These are phyloP conservation scores for Diogma glabrata DNA, from an alignment of 2,888 invertebrate species.

Conservation along the genomic window DNA sequence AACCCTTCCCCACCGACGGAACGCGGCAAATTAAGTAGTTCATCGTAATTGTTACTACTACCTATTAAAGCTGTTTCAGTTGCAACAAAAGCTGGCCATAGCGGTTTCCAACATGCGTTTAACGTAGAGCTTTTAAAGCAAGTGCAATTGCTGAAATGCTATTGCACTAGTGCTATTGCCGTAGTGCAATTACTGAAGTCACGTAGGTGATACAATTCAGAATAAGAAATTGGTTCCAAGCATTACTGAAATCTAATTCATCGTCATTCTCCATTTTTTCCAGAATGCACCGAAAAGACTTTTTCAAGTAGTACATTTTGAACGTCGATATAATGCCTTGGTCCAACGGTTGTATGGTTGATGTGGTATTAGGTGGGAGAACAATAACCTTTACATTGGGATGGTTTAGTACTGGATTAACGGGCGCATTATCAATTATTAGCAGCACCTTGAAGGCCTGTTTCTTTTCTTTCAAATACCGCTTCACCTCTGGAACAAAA, in stretches of 20 bases:
- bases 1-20: background rate
- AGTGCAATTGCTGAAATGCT: no score
- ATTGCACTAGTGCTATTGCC: no score
- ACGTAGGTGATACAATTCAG: background rate
- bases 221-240: background rate
- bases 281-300: background rate
- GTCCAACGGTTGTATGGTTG: background rate
- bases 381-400: background rate
- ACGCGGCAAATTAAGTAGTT: background rate
- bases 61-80: background rate
- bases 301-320: background rate
- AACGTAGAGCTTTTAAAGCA: background rate
- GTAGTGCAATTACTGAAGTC: background rate
- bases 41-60: background rate
- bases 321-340: background rate
- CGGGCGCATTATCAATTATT: no score
- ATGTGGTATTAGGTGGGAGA: background rate
- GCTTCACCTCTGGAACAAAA: background rate
- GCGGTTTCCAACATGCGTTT: background rate
- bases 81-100: background rate
- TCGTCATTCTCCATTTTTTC: slow-evolving; percentile 1
- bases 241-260: background rate
- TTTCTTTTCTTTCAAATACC: no score
- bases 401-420: background rate
- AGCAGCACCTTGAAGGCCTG: no score